Evolutionary conservation across 2,888 invertebrate genomes (phyloP), one percentile per base, ranked within the genome.

Genomic region (Priocnemis perturbator): DNA sequence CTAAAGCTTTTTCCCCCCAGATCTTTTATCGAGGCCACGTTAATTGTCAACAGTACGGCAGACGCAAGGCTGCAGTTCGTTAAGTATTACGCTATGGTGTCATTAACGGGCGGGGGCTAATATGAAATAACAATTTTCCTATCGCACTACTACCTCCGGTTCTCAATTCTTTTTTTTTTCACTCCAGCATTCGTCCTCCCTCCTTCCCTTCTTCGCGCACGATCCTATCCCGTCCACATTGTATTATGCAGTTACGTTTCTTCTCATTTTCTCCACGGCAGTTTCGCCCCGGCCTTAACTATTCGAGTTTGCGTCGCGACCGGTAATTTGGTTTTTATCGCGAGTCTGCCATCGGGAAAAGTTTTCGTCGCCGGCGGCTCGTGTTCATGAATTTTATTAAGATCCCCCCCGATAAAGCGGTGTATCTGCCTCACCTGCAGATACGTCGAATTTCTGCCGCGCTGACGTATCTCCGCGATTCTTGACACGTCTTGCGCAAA

Each of bases 301-400:
- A 61, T 73, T 69, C 70, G 70, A 63, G 64, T 60, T 72, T 69
- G 73, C 73, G 71, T 67, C 70, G 69, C 77, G 69, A 73, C 83
- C 82, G 84, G 86, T 87, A 86, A 87, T 87, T 87, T 81, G 81
- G 75, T 87, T 87, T 86, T 87, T 86, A 86, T 87, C 86, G 78
- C 68, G 71, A 70, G 80, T 79, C 83, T 84, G 64, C 82, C 82
- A 86, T 86, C 86, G 83, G 73, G 78, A 74, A 81, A 82, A 85
- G 74, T 85, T 87, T 86, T 85, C 83, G 83, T 81, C 82, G 81
- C 76, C 71, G 74, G 75, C 77, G 76, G 79, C 77, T 79, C 81
- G 85, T 86, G 86, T 86, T 85, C 85, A 85, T 86, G 86, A 86
- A 86, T 86, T 86, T 86, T 86, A 86, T 86, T 85, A 86, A 85